Base-by-base conservation (phyloP, 2,888 invertebrate genomes). In the Eupithecia insigniata region DNA sequence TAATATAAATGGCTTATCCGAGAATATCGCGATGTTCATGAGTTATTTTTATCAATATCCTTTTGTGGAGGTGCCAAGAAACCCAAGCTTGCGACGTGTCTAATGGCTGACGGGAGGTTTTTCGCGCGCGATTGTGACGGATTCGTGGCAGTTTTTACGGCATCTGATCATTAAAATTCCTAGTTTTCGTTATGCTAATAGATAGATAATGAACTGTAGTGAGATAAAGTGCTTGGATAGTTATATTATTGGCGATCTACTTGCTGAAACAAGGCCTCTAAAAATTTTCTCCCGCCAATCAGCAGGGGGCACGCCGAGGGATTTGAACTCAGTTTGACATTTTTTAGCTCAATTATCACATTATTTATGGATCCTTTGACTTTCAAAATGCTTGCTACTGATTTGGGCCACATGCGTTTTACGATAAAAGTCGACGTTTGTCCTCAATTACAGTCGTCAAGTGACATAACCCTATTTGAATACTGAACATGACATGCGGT, bases 91-190 rank as follows among this genome's bases (percentile, higher is more conserved):
- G 90, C 94, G 93, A 94, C 94, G 94, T 94, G 94, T 94, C 92
- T 92, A 94, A 94, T 94, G 94, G 94, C 90, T 92, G 92, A 92
- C 90, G 91, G 86, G 85, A 92, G 88, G 86, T 90, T 93, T 76
- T 94, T 94, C 93, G 94, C 94, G 94, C 94, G 94, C 94, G 94
- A 92, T 92, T 93, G 88, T 91, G 91, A 91, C 92, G 91, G 91
- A 90, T 93, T 94, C 94, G 93, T 94, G 94, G 94, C 94, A 94
- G 91, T 90, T 92, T 92, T 93, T 93, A 86, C 78, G 84, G 88
- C 91, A 92, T 89, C 92, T 92, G 90, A 92, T 89, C 86, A 83
- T 83, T 80, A 78, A 77, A 85, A 85, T 88, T 86, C 76, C 72
- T 78, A 70, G 79, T 78, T 91, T 88, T 86, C 76, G 81, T 76